Conservation (phyloP, 2,888 invertebrate species). For the Drosophila koepferae region DNA sequence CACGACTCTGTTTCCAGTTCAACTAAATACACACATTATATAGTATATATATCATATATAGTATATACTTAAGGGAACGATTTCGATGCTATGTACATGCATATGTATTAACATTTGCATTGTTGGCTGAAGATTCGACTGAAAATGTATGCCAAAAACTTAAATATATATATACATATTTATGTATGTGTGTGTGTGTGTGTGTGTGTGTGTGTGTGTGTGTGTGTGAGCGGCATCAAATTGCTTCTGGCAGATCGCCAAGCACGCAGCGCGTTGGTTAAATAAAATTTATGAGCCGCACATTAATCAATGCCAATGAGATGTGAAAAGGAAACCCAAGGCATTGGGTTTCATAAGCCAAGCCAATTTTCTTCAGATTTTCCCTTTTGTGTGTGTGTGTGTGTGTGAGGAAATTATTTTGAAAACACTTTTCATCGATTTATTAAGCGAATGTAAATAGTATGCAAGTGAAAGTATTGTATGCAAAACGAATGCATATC, state of each 20-base stretch:
- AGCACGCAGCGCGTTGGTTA: conserved; percentile 19
- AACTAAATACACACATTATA: background rate
- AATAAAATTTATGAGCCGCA: conserved; percentile 28
- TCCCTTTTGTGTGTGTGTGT: background rate
- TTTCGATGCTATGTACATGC: background rate
- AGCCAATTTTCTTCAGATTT: background rate
- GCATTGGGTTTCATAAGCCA: conserved; percentile 7
- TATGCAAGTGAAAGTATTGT: conserved; percentile 31
- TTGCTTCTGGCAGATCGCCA: conserved; percentile 20
- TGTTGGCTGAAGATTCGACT: conserved; percentile 12
- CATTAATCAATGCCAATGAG: conserved; percentile 29
- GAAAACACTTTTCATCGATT: conserved; percentile 16
- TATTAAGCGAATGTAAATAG: conserved; percentile 6
- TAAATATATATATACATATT: too few species aligned
- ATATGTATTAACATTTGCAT: background rate
- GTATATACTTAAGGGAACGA: background rate
- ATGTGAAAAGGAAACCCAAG: conserved; percentile 7
- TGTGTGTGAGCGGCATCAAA: conserved; percentile 3
- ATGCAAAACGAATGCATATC: conserved; percentile 24
- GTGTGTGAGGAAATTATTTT: conserved; percentile 2
- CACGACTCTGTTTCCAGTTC: conserved; percentile 1
- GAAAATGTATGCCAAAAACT: conserved; percentile 31
- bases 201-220: conserved; percentile 1
- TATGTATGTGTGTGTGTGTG: background rate
- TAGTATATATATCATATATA: background rate